Base-by-base conservation (phyloP, 2,797 vertebrate genomes). In the Lemur catta region DNA sequence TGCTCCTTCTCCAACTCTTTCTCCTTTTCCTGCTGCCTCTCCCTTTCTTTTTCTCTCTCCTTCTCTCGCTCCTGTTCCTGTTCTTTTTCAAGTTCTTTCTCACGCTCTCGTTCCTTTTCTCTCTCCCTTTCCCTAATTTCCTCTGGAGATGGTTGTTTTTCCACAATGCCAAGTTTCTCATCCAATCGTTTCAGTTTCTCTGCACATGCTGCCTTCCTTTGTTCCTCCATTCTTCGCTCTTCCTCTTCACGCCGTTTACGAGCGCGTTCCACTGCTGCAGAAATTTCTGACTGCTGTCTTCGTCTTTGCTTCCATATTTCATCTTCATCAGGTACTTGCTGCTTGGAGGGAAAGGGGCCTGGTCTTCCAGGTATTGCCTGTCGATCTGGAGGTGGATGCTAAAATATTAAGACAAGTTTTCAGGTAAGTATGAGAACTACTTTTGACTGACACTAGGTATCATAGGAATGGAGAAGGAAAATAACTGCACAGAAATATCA, bases 301-400 rank as follows among this genome's bases (percentile, higher is more conserved):
- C 99, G 99, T 94, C 99, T 99, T 90, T 99, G 99, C 84, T 99
- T 99, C 99, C 99, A 99, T 0, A 99, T 99, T 85, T 99, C 99
- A 97, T 99, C 99, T 94, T 99, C 99, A 75, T 99, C 99, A 35
- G 98, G 98, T 6, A 98, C 98, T 71, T 98, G 98, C 65, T 98
- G 98, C 72, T 98, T 98, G 24, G 98, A 84, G 11, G 98, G 98
- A 76, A 98, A 98, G 52, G 98, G 97, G 71, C 98, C 98, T 57
- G 98, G 98, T 93, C 98, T 98, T 94, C 98, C 98, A 93, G 98
- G 97, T 33, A 75, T 97, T 94, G 98, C 97, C 98, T 97, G 98
- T 71, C 97, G 98, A 98, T 97, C 98, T 96, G 97, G 98, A 98
- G 96, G 98, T 98, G 97, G 98, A 95, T 99, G 99, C 97, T 98